These are phyloP conservation scores for Thaleichthys pacificus DNA, from an alignment of 2,797 vertebrate genomes.

Conservation along the genomic window DNA sequence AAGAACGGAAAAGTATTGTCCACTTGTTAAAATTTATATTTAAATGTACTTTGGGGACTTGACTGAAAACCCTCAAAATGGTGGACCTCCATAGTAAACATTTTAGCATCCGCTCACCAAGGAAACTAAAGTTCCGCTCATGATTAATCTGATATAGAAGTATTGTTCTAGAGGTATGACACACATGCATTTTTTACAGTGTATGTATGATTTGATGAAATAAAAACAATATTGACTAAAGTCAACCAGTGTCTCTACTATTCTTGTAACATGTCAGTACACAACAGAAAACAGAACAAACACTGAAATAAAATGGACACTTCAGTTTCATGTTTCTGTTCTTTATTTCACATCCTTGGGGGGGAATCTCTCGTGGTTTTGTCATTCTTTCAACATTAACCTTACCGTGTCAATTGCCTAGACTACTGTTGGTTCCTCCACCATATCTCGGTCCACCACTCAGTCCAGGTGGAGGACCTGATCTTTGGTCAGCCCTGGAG, in stretches of 20 bases:
- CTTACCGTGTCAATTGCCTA: not conserved
- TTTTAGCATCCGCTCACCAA: conserved; percentile 68
- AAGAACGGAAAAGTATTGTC: conserved; percentile 57
- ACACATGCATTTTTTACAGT: conserved; percentile 83
- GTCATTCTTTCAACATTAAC: too few species aligned
- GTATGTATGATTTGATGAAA: conserved; percentile 97
- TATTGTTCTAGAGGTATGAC: conserved; percentile 79
- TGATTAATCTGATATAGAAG: conserved; percentile 67
- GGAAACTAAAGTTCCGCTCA: conserved; percentile 71
- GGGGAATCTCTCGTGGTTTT: too few species aligned
- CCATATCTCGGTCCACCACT: not conserved
- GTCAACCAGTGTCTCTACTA: conserved; percentile 36
- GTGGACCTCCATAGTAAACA: conserved; percentile 59
- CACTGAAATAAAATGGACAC: too few species aligned
- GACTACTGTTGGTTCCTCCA: not conserved
- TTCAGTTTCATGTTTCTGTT: not conserved
- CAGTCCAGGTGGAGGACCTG: not conserved
- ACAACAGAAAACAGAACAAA: not conserved
- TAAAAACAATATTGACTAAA: conserved; percentile 94
- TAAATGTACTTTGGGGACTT: conserved; percentile 35
- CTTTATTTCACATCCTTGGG: not conserved
- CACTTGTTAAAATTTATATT: conserved; percentile 17
- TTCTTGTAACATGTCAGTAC: not conserved
- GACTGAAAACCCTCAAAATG: conserved; percentile 23
- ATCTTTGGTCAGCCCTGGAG: not conserved